Conservation (phyloP, 1,140 invertebrate genomes). For the Idris sp. region DNA sequence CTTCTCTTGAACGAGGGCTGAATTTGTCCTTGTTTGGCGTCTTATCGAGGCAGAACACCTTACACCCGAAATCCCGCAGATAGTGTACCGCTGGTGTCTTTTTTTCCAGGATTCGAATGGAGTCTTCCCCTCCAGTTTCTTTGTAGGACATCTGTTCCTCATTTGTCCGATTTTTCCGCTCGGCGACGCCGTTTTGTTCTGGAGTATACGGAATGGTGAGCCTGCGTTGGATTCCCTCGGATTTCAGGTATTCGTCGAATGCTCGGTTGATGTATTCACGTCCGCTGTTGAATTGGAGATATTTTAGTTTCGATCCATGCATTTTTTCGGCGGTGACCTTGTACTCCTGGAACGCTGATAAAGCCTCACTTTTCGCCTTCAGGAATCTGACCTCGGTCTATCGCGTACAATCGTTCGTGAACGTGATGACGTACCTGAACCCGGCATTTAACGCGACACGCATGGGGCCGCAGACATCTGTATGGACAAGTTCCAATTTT, state of each 20-base stretch:
- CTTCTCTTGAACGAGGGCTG: conserved; percentile 43
- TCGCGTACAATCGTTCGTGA: neutral
- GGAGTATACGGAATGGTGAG: neutral
- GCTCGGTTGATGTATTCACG: neutral
- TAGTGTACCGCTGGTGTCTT: no score
- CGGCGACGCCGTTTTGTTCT: neutral
- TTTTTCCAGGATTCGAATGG: no score
- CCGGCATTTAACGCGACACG: neutral
- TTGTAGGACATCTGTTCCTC: no score
- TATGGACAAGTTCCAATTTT: conserved; percentile 65
- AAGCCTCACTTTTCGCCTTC: neutral
- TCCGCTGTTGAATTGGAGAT: neutral
- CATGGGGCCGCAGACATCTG: conserved; percentile 62
- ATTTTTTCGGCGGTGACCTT: neutral
- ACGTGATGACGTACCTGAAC: neutral
- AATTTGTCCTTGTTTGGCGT: conserved; percentile 66
- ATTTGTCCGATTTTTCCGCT: neutral
- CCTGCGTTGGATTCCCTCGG: neutral
- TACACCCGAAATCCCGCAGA: conserved; percentile 73
- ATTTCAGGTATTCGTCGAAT: neutral
- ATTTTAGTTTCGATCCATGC: neutral
- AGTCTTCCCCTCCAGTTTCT: no score
- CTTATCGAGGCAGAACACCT: conserved; percentile 69
- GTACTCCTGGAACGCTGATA: no score
- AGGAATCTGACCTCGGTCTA: neutral